phyloP scores from a whole-genome alignment of 2,888 invertebrate genomes.

The Drosophila mettleri region DNA sequence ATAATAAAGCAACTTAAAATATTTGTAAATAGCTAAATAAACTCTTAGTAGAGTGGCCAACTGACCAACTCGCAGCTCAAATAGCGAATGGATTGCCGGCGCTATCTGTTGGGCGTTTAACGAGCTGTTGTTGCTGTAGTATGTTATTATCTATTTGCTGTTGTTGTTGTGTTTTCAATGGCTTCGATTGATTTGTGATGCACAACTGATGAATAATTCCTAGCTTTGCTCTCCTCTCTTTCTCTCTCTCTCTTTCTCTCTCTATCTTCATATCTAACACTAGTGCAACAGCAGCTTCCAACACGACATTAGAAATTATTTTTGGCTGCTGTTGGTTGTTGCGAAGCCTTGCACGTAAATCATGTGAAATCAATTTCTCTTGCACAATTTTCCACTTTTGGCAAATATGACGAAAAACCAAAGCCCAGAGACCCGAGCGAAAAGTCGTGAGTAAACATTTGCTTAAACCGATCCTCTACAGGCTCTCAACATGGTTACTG shows the following conservation, averaged over 20 bases:
- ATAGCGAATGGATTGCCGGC: conserved; percentile 27
- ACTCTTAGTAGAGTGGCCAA: conserved; percentile 42
- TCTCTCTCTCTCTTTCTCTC: not conserved
- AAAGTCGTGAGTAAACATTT: conserved; percentile 78
- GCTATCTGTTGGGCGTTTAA: conserved; percentile 52
- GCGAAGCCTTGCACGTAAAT: conserved; percentile 77
- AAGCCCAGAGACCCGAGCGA: conserved; percentile 43
- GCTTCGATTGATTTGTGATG: conserved; percentile 73
- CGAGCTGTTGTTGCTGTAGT: conserved; percentile 37
- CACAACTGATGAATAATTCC: conserved; percentile 43
- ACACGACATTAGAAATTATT: conserved; percentile 79
- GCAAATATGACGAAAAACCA: conserved; percentile 75
- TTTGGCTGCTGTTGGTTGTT: conserved; percentile 51
- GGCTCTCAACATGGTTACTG: conserved; percentile 33
- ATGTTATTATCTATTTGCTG: conserved; percentile 69
- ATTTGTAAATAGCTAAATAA: conserved; percentile 37
- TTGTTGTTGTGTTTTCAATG: conserved; percentile 23
- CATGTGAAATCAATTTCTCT: conserved; percentile 83
- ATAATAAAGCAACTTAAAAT: not conserved
- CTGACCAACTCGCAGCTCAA: conserved; percentile 38
- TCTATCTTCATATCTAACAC: not conserved
- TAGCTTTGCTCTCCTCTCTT: not conserved
- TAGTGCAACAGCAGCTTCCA: conserved; percentile 52
- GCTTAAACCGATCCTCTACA: conserved; percentile 56
- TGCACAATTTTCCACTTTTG: conserved; percentile 78